These are phyloP conservation scores for Eristalis arbustorum DNA, from an alignment of 2,888 invertebrate species.

Conservation along the genomic window DNA sequence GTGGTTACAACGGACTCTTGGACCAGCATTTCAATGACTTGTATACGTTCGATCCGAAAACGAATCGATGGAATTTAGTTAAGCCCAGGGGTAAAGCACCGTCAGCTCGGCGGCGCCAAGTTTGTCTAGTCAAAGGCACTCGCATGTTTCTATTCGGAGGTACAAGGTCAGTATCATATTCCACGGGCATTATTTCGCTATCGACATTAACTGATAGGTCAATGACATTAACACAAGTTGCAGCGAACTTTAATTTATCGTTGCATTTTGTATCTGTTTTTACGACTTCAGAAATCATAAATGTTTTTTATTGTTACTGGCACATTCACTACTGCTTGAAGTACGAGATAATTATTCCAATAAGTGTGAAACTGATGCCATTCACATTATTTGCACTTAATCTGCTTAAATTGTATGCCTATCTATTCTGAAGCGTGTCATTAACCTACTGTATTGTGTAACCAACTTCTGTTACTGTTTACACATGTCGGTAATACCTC, in stretches of 20 bases:
- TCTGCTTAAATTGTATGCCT: neutral
- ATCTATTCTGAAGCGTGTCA: no score
- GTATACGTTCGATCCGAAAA: conserved; percentile 85
- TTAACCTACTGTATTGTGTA: no score
- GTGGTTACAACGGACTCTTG: conserved; percentile 90
- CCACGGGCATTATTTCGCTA: neutral
- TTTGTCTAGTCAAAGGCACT: conserved; percentile 87
- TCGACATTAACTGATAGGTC: neutral
- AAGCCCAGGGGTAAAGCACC: conserved; percentile 83
- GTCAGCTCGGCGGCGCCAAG: conserved; percentile 87
- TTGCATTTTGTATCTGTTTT: no score
- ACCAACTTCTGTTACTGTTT: no score
- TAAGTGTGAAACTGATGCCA: no score
- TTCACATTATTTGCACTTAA: neutral
- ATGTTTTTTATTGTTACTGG: no score
- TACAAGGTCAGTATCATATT: conserved; percentile 84
- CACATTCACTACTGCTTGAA: no score
- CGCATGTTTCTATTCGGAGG: conserved; percentile 94
- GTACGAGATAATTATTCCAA: no score
- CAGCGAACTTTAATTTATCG: neutral
- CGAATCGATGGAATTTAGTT: conserved; percentile 84
- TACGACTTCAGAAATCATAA: no score
- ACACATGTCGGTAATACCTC: no score
- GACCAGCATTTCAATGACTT: conserved; percentile 92
- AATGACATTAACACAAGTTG: neutral